Evolutionary conservation across 2,113 vertebrate species (phyloP).

Genomic region (Sterrhoptilus dennistouni): DNA sequence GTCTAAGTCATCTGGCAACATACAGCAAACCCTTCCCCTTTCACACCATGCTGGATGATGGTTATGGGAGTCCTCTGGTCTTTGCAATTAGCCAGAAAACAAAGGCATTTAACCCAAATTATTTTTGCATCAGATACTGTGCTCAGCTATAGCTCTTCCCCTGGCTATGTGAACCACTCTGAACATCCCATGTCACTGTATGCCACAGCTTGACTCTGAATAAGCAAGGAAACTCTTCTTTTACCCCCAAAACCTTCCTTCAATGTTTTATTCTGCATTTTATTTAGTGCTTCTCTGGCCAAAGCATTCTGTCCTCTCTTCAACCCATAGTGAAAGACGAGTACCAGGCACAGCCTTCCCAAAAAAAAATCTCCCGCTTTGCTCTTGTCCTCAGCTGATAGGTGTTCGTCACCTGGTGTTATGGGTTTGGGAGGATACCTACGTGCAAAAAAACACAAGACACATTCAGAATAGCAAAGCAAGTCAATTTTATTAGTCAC

Average conservation of each 20-base stretch:
- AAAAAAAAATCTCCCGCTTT: neutral
- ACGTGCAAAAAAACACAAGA: neutral
- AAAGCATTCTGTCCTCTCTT: neutral
- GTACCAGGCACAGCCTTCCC: neutral
- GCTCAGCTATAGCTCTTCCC: neutral
- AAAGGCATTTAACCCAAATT: neutral
- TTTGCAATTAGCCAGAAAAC: neutral
- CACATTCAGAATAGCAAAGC: neutral
- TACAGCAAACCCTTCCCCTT: neutral
- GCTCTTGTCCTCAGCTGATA: neutral
- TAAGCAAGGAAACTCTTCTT: neutral
- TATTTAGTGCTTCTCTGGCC: neutral
- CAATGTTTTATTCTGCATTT: neutral
- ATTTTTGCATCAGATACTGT: neutral
- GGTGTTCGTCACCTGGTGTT: neutral
- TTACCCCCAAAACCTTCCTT: neutral
- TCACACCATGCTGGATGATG: neutral
- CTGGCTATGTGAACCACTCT: neutral
- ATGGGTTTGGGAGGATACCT: neutral
- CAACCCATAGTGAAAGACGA: fast-evolving
- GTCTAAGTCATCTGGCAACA: neutral
- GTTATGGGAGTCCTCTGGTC: neutral
- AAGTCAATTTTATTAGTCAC: neutral
- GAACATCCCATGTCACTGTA: neutral
- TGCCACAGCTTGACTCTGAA: neutral